Evolutionary conservation across 2,113 vertebrate species (phyloP), one percentile per base, ranked within the genome.

Genomic region (Eulacestoma nigropectus): DNA sequence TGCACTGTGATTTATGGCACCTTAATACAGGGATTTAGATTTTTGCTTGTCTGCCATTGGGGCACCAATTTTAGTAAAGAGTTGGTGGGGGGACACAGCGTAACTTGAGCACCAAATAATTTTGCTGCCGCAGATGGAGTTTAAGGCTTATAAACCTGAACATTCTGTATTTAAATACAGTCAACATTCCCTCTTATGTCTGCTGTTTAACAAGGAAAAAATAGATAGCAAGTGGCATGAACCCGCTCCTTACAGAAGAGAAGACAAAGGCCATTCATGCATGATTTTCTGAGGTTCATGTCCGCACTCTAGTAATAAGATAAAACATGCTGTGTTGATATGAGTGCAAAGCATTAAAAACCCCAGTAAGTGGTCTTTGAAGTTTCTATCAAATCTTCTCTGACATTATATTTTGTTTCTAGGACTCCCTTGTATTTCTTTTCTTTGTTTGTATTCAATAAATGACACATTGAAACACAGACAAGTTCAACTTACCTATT

Each of bases 21-120:
- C 90, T 96, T 97, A 97, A 97, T 97, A 59, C 93, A 89, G 94
- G 96, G 96, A 96, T 97, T 97, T 93, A 96, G 93, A 96, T 97
- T 97, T 97, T 97, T 97, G 97, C 90, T 84, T 85, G 92, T 96
- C 97, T 97, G 96, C 92, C 97, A 96, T 64, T 55, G 82, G 55
- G 56, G 11, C 47, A 79, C 97, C 97, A 97, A 96, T 97, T 97
- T 97, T 97, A 96, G 96, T 94, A 78, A 84, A 92, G 96, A 96
- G 91, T 86, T 93, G 93, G 88, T 8, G 0, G 47, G n/a, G 84
- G 82, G 35, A 79, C 65, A 77, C 69, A 74, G 56, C 1, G 96
- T 95, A 97, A 97, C 84, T 83, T 94, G 96, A 97, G 90, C 78
- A 72, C 62, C 68, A 18, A 95, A 65, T 84, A 93, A 94, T 93